Conservation (phyloP, 2,113 vertebrate genomes). For the Myiagra hebetior region DNA sequence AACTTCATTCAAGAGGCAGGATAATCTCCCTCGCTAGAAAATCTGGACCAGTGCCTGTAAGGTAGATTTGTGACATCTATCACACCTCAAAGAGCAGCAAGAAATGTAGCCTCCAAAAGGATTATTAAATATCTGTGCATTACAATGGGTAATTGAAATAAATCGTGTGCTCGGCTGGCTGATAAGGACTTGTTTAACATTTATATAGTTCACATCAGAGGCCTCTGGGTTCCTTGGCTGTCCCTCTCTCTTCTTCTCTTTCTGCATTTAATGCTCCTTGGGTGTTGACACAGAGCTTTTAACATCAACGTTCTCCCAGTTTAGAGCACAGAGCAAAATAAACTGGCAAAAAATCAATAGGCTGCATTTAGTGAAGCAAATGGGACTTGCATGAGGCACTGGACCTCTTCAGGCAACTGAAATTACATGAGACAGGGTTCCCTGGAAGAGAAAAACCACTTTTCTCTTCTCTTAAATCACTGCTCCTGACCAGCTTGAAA, state of each 20-base stretch:
- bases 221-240: slow-evolving; percentile 12
- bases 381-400: slow-evolving; percentile 57
- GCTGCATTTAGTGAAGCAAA: slow-evolving; percentile 62
- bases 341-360: slow-evolving; percentile 69
- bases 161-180: background rate
- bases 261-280: slow-evolving; percentile 25
- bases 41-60: slow-evolving; percentile 21
- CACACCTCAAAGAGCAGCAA: slow-evolving; percentile 57
- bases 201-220: slow-evolving; percentile 44
- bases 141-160: slow-evolving; percentile 51
- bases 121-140: slow-evolving; percentile 60
- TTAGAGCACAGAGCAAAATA: slow-evolving; percentile 58
- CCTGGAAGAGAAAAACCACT: slow-evolving; percentile 35
- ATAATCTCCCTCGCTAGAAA: slow-evolving; percentile 34
- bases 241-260: background rate
- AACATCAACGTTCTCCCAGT: slow-evolving; percentile 44
- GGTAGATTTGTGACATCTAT: slow-evolving; percentile 46
- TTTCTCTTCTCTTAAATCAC: slow-evolving; percentile 39
- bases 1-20: slow-evolving; percentile 14
- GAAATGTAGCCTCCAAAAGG: slow-evolving; percentile 36
- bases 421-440: slow-evolving; percentile 36
- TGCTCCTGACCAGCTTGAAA: background rate
- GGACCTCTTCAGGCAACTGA: slow-evolving; percentile 46
- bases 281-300: slow-evolving; percentile 60
- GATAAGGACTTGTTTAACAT: slow-evolving; percentile 64